Evolutionary conservation across 1,140 invertebrate genomes (phyloP), one percentile per base, ranked within the genome.

Genomic region (Thaumatotibia leucotreta): DNA sequence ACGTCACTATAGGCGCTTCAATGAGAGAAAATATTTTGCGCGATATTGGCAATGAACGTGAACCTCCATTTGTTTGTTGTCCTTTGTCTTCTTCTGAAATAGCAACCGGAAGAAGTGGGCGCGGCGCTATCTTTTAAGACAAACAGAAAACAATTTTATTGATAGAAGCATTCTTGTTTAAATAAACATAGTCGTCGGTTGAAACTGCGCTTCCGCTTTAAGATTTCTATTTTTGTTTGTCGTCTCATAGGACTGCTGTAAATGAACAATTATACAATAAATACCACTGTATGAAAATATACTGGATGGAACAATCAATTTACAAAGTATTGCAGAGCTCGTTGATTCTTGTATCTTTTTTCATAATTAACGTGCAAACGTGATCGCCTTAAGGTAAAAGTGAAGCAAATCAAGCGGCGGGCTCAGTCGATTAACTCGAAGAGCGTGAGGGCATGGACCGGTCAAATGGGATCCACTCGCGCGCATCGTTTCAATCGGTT

Each of bases 1-100:
- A 32, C 32, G 64, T 61, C 23, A 32, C 64, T n/a, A 32, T 61
- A 69, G 52, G 39, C 32, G 52, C 61, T 39, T 35, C 14, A 17
- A 33, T 17, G 61, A 63, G 61, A 63, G 35, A 35, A 22, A 39
- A 63, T 35, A 27, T 63, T 58, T 31, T 11, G 61, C 31, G 27
- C 61, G 31, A 39, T 33, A 63, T 63, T 63, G 61, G 61, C 61
- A 63, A 35, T 63, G 61, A 63, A 63, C 61, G 20, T 63, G 61
- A 63, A 63, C n/a, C 32, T n/a, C 31, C 27, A 63, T 35, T 14
- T 63, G 35, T 63, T 63, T 63, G 29, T 58, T 27, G 24, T 27
- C 23, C 27, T 29, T 58, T 58, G 52, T 58, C 6, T 6, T 58
- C 52, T 14, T 58, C 23, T 27, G 23, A 63, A 63, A 63, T 35